phyloP scores from a whole-genome alignment of 1,140 invertebrate genomes.

The Eumaeus atala region DNA sequence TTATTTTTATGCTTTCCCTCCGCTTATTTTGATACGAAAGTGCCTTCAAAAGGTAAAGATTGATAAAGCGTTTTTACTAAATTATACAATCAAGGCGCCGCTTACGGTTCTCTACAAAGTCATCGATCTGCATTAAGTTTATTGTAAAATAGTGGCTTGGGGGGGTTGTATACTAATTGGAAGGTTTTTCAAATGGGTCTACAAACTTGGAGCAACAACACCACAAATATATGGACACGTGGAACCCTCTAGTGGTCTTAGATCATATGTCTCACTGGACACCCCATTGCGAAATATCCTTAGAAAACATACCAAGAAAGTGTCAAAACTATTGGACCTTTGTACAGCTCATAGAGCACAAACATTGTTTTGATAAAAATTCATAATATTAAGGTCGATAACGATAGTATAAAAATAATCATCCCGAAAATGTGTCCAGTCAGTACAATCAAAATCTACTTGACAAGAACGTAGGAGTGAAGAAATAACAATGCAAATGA shows the following conservation, averaged over 20 bases:
- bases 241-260: too few relatives aligned
- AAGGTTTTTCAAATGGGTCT: too few relatives aligned
- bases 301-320: too few relatives aligned
- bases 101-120: too few relatives aligned
- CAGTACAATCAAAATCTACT: not conserved
- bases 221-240: too few relatives aligned
- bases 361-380: constrained; percentile 1
- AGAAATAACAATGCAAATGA: not conserved
- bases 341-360: constrained; percentile 1
- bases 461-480: not conserved
- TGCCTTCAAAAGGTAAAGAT: not conserved
- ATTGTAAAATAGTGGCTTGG: too few relatives aligned
- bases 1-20: constrained; percentile 13
- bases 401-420: not conserved
- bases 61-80: not conserved
- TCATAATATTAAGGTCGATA: not conserved
- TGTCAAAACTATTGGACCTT: not conserved
- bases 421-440: constrained; percentile 16
- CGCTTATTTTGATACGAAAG: not conserved
- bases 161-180: too few relatives aligned
- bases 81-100: too few relatives aligned
- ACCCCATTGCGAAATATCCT: too few relatives aligned
- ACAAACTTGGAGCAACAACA: too few relatives aligned
- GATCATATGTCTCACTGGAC: too few relatives aligned
- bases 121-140: too few relatives aligned